Evolutionary conservation across 2,888 invertebrate species (phyloP), one percentile per base, ranked within the genome.

Genomic region (Hanleya hanleyi): DNA sequence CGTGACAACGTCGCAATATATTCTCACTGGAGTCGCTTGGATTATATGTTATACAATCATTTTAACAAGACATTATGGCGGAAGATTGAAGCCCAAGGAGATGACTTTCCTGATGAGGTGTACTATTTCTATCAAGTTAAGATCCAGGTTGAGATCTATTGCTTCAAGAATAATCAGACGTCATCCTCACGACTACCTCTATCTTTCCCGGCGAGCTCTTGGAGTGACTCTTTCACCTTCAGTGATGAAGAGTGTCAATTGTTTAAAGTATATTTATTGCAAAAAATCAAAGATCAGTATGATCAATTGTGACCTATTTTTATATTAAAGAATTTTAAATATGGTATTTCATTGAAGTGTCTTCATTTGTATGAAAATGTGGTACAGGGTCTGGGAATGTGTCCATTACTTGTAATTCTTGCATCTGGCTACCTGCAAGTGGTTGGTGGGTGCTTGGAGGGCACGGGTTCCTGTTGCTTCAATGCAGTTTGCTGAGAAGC

Each of bases 11-110:
- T 76, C 22, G 74, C 80, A 12, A 80, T 84, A 38, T 84, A 87
- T 70, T 80, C 74, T 71, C 77, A 81, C n/a, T 87, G 84, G 84
- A 88, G 87, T 70, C 47, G 66, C 36, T 80, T 82, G 9, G 90
- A 90, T 76, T 87, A 86, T 69, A 61, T 74, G 18, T 80, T 90
- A 5, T 90, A 86, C 76, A 81, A 87, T 29, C 80, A 85, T 76
- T 89, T 88, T 72, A 87, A 88, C 73, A 73, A 73, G 50, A 84
- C 86, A 0, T 84, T 90, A 32, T 88, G 88, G 88, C 65, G 71
- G 41, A 84, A 82, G 66, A 69, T 89, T 1, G 57, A 57, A 1
- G 29, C 57, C 3, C 82, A 86, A 33, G 81, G 84, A 1, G 41
- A 70, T 0, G 83, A 78, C 33, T 88, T 88, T 69, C 75, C 70